These are phyloP conservation scores for Platichthys flesus DNA, from an alignment of 2,113 vertebrate species.

Conservation along the genomic window DNA sequence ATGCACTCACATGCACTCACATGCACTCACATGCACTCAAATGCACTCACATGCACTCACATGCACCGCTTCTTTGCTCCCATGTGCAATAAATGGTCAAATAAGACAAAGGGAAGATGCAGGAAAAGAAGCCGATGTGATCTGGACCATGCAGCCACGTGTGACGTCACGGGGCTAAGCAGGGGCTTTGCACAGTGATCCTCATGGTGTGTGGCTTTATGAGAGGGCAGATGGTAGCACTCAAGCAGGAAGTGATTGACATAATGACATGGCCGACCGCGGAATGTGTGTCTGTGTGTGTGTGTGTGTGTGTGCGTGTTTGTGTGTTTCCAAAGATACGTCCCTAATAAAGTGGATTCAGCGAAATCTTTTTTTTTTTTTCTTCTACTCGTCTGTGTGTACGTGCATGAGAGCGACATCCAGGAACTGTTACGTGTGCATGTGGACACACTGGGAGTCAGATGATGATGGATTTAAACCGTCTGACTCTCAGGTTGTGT, in stretches of 20 bases:
- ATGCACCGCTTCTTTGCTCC: background rate
- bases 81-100: background rate
- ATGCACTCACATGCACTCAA: background rate
- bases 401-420: background rate
- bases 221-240: conserved; percentile 85
- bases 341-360: conserved; percentile 39
- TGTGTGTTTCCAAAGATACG: conserved; percentile 45
- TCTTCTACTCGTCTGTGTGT: background rate
- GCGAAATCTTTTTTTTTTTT: conserved; percentile 2
- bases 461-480: background rate
- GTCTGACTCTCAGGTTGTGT: no score
- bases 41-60: background rate
- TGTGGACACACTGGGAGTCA: background rate
- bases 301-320: conserved; percentile 26
- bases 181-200: conserved; percentile 75
- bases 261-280: conserved; percentile 79
- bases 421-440: conserved; percentile 11
- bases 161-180: conserved; percentile 58
- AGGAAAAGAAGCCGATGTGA: conserved; percentile 54
- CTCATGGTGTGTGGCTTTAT: conserved; percentile 76
- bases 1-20: background rate
- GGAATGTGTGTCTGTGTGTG: conserved; percentile 48
- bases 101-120: conserved; percentile 15
- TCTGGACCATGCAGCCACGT: conserved; percentile 53
- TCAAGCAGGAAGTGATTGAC: conserved; percentile 86